These are phyloP conservation scores for Syndactyla subalaris DNA, from an alignment of 2,797 vertebrate species.

Conservation along the genomic window DNA sequence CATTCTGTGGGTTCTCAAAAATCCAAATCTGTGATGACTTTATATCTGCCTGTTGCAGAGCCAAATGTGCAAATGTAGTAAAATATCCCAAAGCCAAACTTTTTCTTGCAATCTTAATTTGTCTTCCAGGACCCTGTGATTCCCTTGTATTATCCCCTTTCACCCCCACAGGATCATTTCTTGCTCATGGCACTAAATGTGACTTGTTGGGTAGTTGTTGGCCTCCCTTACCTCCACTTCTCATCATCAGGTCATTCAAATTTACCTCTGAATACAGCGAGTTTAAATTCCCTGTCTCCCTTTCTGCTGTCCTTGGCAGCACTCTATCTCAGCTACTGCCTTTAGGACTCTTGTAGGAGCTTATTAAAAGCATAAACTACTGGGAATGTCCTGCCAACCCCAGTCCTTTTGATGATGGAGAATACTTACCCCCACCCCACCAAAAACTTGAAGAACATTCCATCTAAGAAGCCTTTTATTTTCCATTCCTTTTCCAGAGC, in stretches of 20 bases:
- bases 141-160: background rate
- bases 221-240: background rate
- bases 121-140: background rate
- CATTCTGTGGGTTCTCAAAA: background rate
- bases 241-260: background rate
- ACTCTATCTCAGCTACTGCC: background rate
- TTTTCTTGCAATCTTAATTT: background rate
- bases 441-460: background rate
- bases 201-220: too few relatives aligned
- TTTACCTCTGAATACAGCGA: background rate
- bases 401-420: background rate
- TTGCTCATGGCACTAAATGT: background rate
- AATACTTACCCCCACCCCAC: background rate
- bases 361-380: background rate
- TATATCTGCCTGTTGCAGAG: background rate
- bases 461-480: background rate
- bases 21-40: background rate
- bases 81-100: background rate
- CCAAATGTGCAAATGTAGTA: background rate
- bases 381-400: background rate
- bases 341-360: background rate
- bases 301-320: background rate
- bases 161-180: background rate
- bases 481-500: background rate
- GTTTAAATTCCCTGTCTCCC: background rate